phyloP scores from a whole-genome alignment of 2,113 vertebrate genomes.

The Syrmaticus mikado region DNA sequence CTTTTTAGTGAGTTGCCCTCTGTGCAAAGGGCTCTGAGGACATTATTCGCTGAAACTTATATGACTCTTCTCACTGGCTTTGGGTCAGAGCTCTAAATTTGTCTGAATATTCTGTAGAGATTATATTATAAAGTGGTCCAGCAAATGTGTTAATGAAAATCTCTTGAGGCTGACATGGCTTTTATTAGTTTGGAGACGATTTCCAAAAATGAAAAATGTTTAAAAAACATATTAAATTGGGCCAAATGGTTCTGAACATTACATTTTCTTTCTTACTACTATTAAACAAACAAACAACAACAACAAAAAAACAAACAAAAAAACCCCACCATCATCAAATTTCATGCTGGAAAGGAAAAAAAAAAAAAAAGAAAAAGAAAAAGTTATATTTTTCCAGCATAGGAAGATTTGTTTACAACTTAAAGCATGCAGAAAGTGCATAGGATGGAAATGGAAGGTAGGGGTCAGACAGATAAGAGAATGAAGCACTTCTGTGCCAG shows the following conservation, averaged over 20 bases:
- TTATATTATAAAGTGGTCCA: background rate
- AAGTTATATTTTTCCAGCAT: background rate
- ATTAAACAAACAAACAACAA: background rate
- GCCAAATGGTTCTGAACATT: background rate
- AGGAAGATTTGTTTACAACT: constrained; percentile 12
- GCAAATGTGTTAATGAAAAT: constrained; percentile 35
- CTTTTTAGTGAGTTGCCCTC: constrained; percentile 53
- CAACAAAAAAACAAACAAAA: too few relatives aligned
- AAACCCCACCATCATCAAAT: background rate
- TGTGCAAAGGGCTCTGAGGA: constrained; percentile 27
- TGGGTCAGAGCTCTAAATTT: constrained; percentile 20
- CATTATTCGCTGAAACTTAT: constrained; percentile 26
- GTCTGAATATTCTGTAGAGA: constrained; percentile 15
- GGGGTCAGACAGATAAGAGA: background rate
- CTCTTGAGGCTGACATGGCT: background rate
- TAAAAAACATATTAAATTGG: background rate
- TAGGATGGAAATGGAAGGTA: background rate
- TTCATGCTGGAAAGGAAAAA: background rate
- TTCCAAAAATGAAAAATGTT: background rate
- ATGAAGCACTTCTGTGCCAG: background rate
- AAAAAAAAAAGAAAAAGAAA: too few relatives aligned
- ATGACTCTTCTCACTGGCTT: constrained; percentile 26
- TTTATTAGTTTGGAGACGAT: constrained; percentile 16
- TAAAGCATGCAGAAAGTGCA: fast-evolving
- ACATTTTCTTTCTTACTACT: background rate